Evolutionary conservation across 1,140 invertebrate genomes (phyloP).

Genomic region (Procambarus clarkii): DNA sequence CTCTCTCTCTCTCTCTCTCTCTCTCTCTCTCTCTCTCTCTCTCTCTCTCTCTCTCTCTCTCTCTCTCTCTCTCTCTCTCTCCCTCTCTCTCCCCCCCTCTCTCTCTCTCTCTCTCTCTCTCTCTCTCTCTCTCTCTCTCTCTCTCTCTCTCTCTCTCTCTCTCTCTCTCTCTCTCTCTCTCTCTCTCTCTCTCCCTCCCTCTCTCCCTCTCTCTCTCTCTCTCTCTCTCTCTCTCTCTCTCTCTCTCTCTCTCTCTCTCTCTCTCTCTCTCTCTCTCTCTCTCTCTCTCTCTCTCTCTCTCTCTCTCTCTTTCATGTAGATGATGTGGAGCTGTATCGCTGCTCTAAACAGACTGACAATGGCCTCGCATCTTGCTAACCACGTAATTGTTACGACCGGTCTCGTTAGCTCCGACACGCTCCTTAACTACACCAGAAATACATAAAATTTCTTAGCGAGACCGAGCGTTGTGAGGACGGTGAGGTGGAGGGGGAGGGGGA

Average conservation of each 20-base stretch:
- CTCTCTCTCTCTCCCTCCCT: neutral
- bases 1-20: neutral
- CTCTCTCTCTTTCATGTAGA: slow-evolving; percentile 27
- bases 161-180: neutral
- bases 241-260: neutral
- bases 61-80: neutral
- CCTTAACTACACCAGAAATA: too few species aligned
- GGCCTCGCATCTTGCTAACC: too few species aligned
- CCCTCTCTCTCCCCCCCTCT: neutral
- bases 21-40: slow-evolving; percentile 6
- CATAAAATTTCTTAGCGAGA: too few species aligned
- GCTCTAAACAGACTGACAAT: too few species aligned
- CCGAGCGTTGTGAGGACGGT: too few species aligned
- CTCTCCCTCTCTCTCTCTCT: neutral
- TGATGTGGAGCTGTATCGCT: too few species aligned
- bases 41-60: neutral
- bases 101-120: neutral
- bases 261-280: slow-evolving; percentile 4
- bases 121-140: too few species aligned
- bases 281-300: slow-evolving; percentile 9
- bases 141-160: neutral
- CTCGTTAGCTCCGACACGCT: too few species aligned
- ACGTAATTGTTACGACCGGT: too few species aligned
- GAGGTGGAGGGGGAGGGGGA: too few species aligned
- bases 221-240: neutral